Base-by-base conservation (phyloP, 2,113 vertebrate species). In the Sturnira hondurensis region DNA sequence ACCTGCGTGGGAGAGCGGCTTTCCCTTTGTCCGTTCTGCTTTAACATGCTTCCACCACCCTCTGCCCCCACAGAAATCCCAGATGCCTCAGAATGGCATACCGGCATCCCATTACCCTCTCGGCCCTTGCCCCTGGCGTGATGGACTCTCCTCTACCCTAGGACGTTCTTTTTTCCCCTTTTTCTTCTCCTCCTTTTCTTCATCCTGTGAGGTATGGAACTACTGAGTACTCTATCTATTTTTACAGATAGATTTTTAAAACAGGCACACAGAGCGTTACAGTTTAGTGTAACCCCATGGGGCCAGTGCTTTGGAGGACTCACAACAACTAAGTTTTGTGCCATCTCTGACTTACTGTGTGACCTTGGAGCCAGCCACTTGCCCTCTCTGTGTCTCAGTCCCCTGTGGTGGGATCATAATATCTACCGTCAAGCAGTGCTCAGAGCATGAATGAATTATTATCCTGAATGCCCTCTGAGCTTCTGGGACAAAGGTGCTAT, bases 401-500 rank as follows among this genome's bases (percentile, higher is more conserved):
- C 86, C 97, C 97, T 0, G 65, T 22, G 7, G 97, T 78, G 95
- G 96, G 84, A 97, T 96, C 97, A 96, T 97, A 97, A 94, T 97
- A 96, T 97, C 92, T 87, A 93, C 96, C 77, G 87, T 96, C 95
- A 96, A 97, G 92, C 96, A 63, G 92, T 74, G 87, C 96, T 68
- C 20, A 2, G 85, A 97, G 95, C 95, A 96, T 95, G 97, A 96
- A 96, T 97, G 93, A 97, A 96, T 97, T 47, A 96, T 97, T 96
- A 96, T 96, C 95, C 77, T 9, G 38, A 96, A 93, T 85, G 94
- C 95, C 96, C 96, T 97, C 96, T 96, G 93, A 97, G 97, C 96
- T 96, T 92, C 93, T 90, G 92, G 96, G 97, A 98, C 97, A 98
- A 97, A 97, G 96, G 97, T 98, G 95, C 96, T 97, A 90, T 98